Percentiles rank a stretch among this genome's conserved stretches.
Evolutionary conservation across 1,140 invertebrate species (phyloP).

Genomic region (Bactericera cockerelli): DNA sequence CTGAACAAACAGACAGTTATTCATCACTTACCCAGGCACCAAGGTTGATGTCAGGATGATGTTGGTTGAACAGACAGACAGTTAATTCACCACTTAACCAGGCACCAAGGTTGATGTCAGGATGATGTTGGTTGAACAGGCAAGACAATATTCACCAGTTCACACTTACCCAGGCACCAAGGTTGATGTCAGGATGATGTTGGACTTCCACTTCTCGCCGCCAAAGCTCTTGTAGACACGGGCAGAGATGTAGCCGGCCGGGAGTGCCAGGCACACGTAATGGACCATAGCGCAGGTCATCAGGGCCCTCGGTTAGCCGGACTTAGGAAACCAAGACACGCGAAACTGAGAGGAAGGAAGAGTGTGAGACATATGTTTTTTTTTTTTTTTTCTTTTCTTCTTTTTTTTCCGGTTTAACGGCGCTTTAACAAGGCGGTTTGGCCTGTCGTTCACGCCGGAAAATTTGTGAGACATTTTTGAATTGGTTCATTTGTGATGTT

Average conservation of each 20-base stretch:
- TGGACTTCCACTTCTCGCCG: slow-evolving; percentile 96
- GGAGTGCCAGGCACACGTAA: slow-evolving; percentile 87
- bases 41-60: slow-evolving; percentile 89
- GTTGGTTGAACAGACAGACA: no score
- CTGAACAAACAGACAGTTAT: no score
- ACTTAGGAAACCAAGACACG: slow-evolving; percentile 92
- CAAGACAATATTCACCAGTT: no score
- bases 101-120: slow-evolving; percentile 90
- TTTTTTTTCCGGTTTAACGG: no score
- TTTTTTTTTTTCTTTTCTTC: no score
- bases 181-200: slow-evolving; percentile 89
- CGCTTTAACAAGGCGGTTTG: no score
- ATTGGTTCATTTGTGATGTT: no score
- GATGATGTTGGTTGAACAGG: slow-evolving; percentile 89
- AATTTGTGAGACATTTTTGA: no score
- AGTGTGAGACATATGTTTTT: neutral
- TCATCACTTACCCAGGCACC: slow-evolving; percentile 77
- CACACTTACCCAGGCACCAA: slow-evolving; percentile 83
- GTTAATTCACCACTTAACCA: slow-evolving; percentile 70
- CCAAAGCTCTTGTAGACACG: slow-evolving; percentile 96
- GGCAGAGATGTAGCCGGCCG: slow-evolving; percentile 90
- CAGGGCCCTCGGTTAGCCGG: slow-evolving; percentile 94
- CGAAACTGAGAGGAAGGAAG: slow-evolving; percentile 53
- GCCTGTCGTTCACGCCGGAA: no score
- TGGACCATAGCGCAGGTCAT: slow-evolving; percentile 96